These are phyloP conservation scores for Hirudo medicinalis DNA, from an alignment of 1,140 invertebrate species.

Conservation along the genomic window DNA sequence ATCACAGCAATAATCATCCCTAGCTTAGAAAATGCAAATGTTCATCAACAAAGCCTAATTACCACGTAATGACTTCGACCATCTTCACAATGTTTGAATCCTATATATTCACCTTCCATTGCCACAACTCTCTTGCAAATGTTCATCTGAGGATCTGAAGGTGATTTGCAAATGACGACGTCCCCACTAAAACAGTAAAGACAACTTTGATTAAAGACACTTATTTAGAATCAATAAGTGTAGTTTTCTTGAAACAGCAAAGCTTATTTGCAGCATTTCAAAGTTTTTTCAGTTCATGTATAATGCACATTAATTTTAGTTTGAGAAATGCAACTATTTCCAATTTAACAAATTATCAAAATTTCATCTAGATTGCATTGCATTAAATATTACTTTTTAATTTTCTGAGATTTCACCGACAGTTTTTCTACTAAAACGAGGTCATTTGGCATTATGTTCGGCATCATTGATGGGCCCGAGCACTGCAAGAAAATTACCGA, in stretches of 20 bases:
- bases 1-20: too few relatives aligned
- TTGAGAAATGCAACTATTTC: too few relatives aligned
- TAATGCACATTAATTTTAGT: too few relatives aligned
- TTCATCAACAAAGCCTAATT: slow-evolving; percentile 3
- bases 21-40: neutral
- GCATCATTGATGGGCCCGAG: slow-evolving; percentile 66
- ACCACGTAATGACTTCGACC: neutral
- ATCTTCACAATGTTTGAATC: slow-evolving; percentile 18
- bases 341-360: too few relatives aligned
- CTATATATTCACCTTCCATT: slow-evolving; percentile 31
- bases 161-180: slow-evolving; percentile 66
- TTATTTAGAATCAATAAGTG: too few relatives aligned
- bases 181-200: slow-evolving; percentile 49
- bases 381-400: neutral
- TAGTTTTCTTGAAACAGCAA: too few relatives aligned
- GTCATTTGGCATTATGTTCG: slow-evolving; percentile 65
- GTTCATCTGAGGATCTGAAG: slow-evolving; percentile 59
- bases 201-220: too few relatives aligned
- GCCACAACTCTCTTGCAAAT: slow-evolving; percentile 68
- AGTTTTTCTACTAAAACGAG: slow-evolving; percentile 58
- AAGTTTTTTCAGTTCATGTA: too few relatives aligned
- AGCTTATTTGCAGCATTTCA: too few relatives aligned
- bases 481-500: slow-evolving; percentile 9
- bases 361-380: too few relatives aligned
- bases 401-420: too few relatives aligned